Conservation (phyloP, 2,113 vertebrate genomes). For the Aegotheles bennettii region DNA sequence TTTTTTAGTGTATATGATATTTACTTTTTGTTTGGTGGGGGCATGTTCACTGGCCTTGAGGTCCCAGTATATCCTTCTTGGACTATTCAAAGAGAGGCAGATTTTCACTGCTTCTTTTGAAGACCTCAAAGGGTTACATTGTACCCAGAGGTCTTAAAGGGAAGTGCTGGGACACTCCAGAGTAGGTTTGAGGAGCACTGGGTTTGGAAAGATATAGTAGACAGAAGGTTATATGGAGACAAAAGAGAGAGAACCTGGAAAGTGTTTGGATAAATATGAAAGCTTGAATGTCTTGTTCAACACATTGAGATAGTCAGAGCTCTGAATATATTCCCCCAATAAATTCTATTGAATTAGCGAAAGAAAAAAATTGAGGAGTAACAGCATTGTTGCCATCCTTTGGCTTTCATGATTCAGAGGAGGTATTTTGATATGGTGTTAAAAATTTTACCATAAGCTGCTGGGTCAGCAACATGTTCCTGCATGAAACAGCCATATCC, state of each 20-base stretch:
- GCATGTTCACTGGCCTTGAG: background rate
- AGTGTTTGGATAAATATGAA: background rate
- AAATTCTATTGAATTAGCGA: background rate
- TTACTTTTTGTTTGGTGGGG: background rate
- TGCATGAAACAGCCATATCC: slow-evolving; percentile 98
- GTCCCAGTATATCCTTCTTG: background rate
- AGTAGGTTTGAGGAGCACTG: background rate
- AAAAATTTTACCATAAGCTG: slow-evolving; percentile 84
- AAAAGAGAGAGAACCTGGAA: background rate
- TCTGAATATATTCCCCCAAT: background rate
- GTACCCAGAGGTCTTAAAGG: background rate
- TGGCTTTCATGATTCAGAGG: background rate
- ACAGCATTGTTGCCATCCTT: background rate
- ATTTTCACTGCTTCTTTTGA: background rate
- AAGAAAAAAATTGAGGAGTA: background rate
- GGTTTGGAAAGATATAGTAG: background rate
- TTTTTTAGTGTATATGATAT: background rate
- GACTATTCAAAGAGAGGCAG: background rate
- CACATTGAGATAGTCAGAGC: background rate
- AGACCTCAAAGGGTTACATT: background rate
- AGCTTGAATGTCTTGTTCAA: background rate
- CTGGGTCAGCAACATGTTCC: slow-evolving; percentile 91
- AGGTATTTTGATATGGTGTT: background rate
- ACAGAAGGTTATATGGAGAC: background rate
- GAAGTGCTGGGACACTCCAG: background rate